Base-by-base conservation (phyloP, 2,113 vertebrate genomes). In the Phylloscopus trochilus region DNA sequence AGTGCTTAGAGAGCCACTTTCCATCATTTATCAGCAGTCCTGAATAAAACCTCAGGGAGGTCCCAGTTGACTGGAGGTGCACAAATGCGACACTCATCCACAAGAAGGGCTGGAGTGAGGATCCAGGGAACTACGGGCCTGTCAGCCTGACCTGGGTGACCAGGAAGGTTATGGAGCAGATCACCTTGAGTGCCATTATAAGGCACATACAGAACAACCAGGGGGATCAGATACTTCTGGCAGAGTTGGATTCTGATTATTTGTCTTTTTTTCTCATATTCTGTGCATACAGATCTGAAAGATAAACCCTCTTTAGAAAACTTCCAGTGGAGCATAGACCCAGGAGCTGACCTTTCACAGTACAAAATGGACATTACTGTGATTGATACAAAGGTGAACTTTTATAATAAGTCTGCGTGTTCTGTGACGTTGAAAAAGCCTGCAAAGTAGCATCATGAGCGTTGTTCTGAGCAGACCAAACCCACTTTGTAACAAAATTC, bases 291-390 rank as follows among this genome's bases (percentile, higher is more conserved):
- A 95, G 72, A 95, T 79, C 30, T 83, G 63, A 91, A 97, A 97
- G 97, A 97, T 66, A 87, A 92, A 60, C 16, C 85, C 44, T 66
- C 96, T 46, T 95, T 97, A 89, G 98, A 98, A 98, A 98, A 98
- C 68, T 96, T 98, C 49, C 98, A 97, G 76, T 99, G 99, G 99
- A 99, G 99, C 97, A 33, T 99, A 62, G 99, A 99, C 93, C 99
- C 99, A 12, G 99, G 97, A 49, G 98, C 98, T 80, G 97, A 98
- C 51, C 97, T 99, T 93, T 98, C 99, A 56, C 98, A 98, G 63
- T 99, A 98, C 77, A 97, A 98, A 93, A 98, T 98, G 95, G 98
- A 98, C 46, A 39, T 97, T 86, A 97, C 97, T 73, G 74, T 98
- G 83, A 95, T 97, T 96, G 97, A 98, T 76, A 94, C 96, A 59